A percentile compares a stretch with the other conserved stretches of the same genome.
Evolutionary conservation across 2,888 invertebrate genomes (phyloP).

Genomic region (Zootermopsis nevadensis): DNA sequence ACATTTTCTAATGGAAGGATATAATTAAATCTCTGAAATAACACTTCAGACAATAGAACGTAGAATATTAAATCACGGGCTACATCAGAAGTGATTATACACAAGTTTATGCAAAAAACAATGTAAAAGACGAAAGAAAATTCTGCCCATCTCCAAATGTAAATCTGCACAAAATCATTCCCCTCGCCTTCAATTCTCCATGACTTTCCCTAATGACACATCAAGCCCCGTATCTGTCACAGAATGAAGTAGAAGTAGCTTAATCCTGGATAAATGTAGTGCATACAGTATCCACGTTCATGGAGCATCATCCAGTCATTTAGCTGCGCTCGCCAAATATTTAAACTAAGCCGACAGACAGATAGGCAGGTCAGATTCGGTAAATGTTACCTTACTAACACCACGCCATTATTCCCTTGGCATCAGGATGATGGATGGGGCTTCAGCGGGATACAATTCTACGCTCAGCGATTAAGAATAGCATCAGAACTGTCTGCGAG

Average conservation of each 20-base stretch:
- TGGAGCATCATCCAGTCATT: background rate
- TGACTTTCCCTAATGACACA: background rate
- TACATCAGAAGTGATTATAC: too few species aligned
- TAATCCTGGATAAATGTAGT: background rate
- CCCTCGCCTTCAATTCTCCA: background rate
- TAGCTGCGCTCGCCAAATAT: constrained; percentile 12
- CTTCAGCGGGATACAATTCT: constrained; percentile 19
- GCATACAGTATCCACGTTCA: background rate
- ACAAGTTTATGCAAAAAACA: too few species aligned
- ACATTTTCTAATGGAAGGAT: too few species aligned
- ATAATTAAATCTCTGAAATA: too few species aligned
- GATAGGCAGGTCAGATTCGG: background rate
- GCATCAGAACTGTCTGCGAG: constrained; percentile 17
- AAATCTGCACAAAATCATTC: background rate
- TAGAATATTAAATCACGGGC: too few species aligned
- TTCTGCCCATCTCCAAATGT: background rate
- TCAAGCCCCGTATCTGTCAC: background rate
- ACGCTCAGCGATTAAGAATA: constrained; percentile 31
- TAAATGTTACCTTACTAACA: constrained; percentile 22
- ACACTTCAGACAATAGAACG: too few species aligned
- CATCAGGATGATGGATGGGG: constrained; percentile 21
- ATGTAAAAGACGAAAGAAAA: background rate
- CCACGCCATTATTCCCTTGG: constrained; percentile 27
- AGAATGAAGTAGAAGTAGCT: background rate
- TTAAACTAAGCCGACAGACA: constrained; percentile 23